Percentiles rank a stretch among this genome's conserved stretches.
phyloP scores from a whole-genome alignment of 2,113 vertebrate genomes.

The Corythaeola cristata region DNA sequence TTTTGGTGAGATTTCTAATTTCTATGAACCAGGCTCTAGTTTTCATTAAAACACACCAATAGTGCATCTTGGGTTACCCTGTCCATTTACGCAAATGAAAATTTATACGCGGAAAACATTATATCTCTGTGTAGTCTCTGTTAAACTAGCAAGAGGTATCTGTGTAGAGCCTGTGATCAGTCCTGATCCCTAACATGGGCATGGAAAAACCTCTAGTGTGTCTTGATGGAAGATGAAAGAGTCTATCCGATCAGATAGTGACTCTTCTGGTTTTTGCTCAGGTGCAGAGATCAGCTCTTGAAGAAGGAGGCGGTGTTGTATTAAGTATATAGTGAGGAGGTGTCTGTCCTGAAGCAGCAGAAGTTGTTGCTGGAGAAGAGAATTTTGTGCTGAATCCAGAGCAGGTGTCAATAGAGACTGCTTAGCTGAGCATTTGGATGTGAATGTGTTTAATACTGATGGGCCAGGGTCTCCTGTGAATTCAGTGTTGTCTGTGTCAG shows the following conservation, averaged over 20 bases:
- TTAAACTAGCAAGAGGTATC: background rate
- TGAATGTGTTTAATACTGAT: background rate
- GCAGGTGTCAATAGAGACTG: background rate
- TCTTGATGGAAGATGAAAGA: background rate
- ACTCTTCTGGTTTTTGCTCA: background rate
- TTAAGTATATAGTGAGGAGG: background rate
- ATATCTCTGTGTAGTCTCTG: background rate
- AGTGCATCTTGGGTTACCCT: background rate
- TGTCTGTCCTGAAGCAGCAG: background rate
- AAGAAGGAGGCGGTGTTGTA: background rate
- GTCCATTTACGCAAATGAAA: background rate
- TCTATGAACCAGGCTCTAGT: background rate
- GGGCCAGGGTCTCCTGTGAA: background rate
- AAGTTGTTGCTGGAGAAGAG: background rate
- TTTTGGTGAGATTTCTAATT: background rate
- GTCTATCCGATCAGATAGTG: background rate
- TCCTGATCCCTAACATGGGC: background rate
- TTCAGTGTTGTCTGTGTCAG: background rate
- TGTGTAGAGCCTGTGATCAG: background rate
- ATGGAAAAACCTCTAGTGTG: background rate
- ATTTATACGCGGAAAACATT: background rate
- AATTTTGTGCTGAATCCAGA: constrained; percentile 1
- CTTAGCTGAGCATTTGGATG: background rate
- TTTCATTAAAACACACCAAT: background rate
- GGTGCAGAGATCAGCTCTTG: background rate